Conservation (phyloP, 2,113 vertebrate genomes). For the Microcebus lehilahytsara region DNA sequence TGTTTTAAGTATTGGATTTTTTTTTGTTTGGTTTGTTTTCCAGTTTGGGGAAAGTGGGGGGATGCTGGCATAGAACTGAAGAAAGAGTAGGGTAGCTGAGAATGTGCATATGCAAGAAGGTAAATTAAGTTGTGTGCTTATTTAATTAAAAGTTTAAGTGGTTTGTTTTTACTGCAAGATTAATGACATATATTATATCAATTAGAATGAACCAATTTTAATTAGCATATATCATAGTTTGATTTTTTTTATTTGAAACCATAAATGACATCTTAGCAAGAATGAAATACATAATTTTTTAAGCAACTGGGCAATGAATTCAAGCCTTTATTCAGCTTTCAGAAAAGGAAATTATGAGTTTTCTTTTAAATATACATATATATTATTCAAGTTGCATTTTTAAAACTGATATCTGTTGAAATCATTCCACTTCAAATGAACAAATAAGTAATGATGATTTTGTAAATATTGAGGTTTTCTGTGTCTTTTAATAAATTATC, state of each 20-base stretch:
- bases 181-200: constrained; percentile 57
- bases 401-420: constrained; percentile 19
- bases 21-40: constrained; percentile 61
- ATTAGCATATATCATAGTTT: constrained; percentile 54
- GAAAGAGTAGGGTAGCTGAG: constrained; percentile 30
- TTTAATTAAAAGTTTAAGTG: constrained; percentile 76
- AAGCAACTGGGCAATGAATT: constrained; percentile 48
- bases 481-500: constrained; percentile 61
- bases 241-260: constrained; percentile 61
- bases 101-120: constrained; percentile 50
- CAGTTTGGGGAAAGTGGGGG: not conserved
- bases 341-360: constrained; percentile 55
- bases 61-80: constrained; percentile 51
- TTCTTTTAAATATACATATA: constrained; percentile 48
- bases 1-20: constrained; percentile 50
- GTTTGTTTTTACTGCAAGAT: constrained; percentile 64
- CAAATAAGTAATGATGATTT: constrained; percentile 64
- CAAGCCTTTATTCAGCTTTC: constrained; percentile 48
- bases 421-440: not conserved
- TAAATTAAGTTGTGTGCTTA: constrained; percentile 71
- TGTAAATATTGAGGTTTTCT: constrained; percentile 45
- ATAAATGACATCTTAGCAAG: constrained; percentile 47
- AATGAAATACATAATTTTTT: constrained; percentile 53
- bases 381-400: constrained; percentile 60
- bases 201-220: constrained; percentile 63